A percentile compares a stretch with the other conserved stretches of the same genome.
Conservation (phyloP, 2,888 invertebrate genomes). For the Lithophane semibrunnea region DNA sequence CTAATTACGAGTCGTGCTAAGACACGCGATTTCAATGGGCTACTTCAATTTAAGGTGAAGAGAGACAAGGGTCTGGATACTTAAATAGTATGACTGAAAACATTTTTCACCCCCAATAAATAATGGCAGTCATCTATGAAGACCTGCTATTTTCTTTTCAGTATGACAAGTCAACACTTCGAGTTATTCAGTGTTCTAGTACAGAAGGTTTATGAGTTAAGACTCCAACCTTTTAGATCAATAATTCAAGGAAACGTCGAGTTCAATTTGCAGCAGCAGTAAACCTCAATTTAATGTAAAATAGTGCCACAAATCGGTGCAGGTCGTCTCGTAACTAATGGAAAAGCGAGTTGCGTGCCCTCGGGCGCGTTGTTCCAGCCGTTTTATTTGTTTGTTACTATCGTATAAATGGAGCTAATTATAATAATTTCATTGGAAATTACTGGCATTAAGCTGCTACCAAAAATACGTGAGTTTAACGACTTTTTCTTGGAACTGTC, state of each 20-base stretch:
- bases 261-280: slow-evolving; percentile 55
- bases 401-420: slow-evolving; percentile 89
- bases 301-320: slow-evolving; percentile 75
- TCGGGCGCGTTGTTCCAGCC: slow-evolving; percentile 79
- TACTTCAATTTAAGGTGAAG: neutral
- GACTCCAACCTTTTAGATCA: slow-evolving; percentile 28
- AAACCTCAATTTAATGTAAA: slow-evolving; percentile 72
- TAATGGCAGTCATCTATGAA: neutral
- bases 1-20: slow-evolving; percentile 21
- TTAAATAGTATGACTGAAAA: neutral
- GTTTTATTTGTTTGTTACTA: slow-evolving; percentile 90
- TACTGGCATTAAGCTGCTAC: slow-evolving; percentile 90
- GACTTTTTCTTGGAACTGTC: slow-evolving; percentile 89
- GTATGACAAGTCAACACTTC: neutral
- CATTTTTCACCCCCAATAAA: neutral
- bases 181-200: neutral
- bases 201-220: slow-evolving; percentile 10
- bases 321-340: slow-evolving; percentile 67
- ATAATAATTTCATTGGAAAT: slow-evolving; percentile 90
- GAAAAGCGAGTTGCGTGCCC: slow-evolving; percentile 76
- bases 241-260: slow-evolving; percentile 55
- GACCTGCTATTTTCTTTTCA: neutral
- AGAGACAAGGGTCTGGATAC: neutral
- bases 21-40: slow-evolving; percentile 12
- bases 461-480: slow-evolving; percentile 90